phyloP scores from a whole-genome alignment of 2,113 vertebrate species.

The Butorides virescens region DNA sequence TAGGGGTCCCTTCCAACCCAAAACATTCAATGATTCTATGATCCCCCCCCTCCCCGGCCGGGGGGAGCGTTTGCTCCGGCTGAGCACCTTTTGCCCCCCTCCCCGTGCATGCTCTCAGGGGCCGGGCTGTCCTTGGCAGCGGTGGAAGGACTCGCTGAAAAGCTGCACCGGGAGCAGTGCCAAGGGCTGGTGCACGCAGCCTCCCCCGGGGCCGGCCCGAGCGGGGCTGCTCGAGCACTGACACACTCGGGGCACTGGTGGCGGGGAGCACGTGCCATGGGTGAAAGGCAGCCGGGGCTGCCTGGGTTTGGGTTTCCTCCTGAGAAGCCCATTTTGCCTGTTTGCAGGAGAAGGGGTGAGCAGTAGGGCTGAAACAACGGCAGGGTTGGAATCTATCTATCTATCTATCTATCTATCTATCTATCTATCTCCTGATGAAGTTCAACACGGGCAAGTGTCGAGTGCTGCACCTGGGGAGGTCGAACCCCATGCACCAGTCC shows the following conservation, averaged over 20 bases:
- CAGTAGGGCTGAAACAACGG: background rate
- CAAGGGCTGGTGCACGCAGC: background rate
- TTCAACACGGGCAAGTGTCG: too few relatives aligned
- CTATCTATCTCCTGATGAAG: too few relatives aligned
- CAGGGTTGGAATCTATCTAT: background rate
- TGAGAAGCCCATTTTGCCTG: background rate
- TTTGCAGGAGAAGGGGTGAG: background rate
- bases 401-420: too few relatives aligned
- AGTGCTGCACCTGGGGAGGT: too few relatives aligned
- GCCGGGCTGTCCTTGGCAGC: background rate
- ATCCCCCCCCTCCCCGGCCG: accelerated
- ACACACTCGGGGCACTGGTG: background rate
- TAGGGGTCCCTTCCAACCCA: too few relatives aligned
- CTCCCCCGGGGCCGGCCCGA: accelerated
- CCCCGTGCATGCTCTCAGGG: accelerated
- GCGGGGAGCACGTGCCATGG: background rate
- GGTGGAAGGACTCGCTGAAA: background rate
- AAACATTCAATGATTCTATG: too few relatives aligned
- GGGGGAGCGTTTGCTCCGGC: background rate
- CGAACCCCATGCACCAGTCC: too few relatives aligned
- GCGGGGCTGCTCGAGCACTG: background rate
- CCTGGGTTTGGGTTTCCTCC: background rate
- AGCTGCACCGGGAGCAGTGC: background rate
- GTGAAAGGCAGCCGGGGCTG: background rate
- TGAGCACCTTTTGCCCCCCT: background rate